Percentiles rank a stretch among this genome's conserved stretches.
phyloP scores from a whole-genome alignment of 1,140 invertebrate species.

The Monomorium pharaonis region DNA sequence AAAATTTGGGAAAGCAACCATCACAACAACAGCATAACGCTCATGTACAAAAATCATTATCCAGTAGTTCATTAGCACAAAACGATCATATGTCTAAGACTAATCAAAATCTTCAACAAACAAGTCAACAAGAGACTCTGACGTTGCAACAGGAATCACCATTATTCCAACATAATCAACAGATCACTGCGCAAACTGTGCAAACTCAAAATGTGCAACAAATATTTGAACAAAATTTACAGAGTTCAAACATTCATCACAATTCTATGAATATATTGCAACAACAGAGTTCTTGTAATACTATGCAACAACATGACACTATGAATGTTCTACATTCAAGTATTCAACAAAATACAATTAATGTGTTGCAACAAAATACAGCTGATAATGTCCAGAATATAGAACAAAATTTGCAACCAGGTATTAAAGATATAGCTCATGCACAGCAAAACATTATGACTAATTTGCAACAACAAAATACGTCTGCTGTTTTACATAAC shows the following conservation, averaged over 20 bases:
- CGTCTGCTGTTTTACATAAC: slow-evolving; percentile 69
- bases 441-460: slow-evolving; percentile 68
- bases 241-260: slow-evolving; percentile 76
- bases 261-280: slow-evolving; percentile 78
- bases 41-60: slow-evolving; percentile 77
- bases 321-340: slow-evolving; percentile 77
- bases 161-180: slow-evolving; percentile 73
- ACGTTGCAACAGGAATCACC: slow-evolving; percentile 65
- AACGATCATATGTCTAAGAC: slow-evolving; percentile 77
- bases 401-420: slow-evolving; percentile 76
- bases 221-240: slow-evolving; percentile 80
- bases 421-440: slow-evolving; percentile 59
- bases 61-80: slow-evolving; percentile 73
- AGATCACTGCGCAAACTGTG: slow-evolving; percentile 81
- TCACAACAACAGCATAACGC: slow-evolving; percentile 47
- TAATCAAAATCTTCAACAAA: slow-evolving; percentile 66
- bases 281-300: slow-evolving; percentile 70
- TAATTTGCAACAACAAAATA: slow-evolving; percentile 76
- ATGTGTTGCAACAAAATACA: slow-evolving; percentile 78
- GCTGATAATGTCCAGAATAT: slow-evolving; percentile 68
- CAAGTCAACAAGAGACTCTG: slow-evolving; percentile 62
- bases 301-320: slow-evolving; percentile 68
- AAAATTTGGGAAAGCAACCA: slow-evolving; percentile 72
- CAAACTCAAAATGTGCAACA: slow-evolving; percentile 82
- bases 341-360: slow-evolving; percentile 79